These are phyloP conservation scores for Spisula solida DNA, from an alignment of 2,888 invertebrate species.

Conservation along the genomic window DNA sequence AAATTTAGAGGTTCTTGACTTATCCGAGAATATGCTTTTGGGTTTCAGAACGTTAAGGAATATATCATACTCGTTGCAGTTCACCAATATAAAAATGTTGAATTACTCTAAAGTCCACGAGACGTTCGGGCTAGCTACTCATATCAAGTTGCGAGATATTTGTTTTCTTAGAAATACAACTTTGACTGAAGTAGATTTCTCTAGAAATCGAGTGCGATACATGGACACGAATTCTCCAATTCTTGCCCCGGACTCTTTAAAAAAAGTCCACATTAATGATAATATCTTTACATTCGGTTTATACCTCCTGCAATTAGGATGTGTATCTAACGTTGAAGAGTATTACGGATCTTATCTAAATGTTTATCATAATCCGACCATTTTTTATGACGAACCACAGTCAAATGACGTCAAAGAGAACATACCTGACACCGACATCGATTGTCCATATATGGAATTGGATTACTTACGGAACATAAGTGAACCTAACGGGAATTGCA, in stretches of 20 bases:
- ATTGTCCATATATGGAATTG: conserved; percentile 43
- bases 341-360: conserved; percentile 30
- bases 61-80: conserved; percentile 59
- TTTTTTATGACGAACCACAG: conserved; percentile 26
- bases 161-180: conserved; percentile 61
- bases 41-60: conserved; percentile 49
- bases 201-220: conserved; percentile 42
- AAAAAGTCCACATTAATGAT: conserved; percentile 45
- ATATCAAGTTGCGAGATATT: conserved; percentile 39
- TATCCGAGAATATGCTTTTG: conserved; percentile 54
- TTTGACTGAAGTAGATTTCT: conserved; percentile 48
- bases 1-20: conserved; percentile 38
- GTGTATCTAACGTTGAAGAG: conserved; percentile 13
- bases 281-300: conserved; percentile 59
- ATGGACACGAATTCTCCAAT: conserved; percentile 43
- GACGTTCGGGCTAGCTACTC: conserved; percentile 52
- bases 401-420: neutral
- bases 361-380: neutral
- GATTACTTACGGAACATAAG: conserved; percentile 44
- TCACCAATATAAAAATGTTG: conserved; percentile 50
- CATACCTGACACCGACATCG: neutral
- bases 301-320: conserved; percentile 53
- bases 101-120: conserved; percentile 52
- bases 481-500: neutral
- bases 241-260: conserved; percentile 39